A percentile compares a stretch with the other conserved stretches of the same genome.
Evolutionary conservation across 1,140 invertebrate species (phyloP).

Genomic region (Brachionus plicatilis): DNA sequence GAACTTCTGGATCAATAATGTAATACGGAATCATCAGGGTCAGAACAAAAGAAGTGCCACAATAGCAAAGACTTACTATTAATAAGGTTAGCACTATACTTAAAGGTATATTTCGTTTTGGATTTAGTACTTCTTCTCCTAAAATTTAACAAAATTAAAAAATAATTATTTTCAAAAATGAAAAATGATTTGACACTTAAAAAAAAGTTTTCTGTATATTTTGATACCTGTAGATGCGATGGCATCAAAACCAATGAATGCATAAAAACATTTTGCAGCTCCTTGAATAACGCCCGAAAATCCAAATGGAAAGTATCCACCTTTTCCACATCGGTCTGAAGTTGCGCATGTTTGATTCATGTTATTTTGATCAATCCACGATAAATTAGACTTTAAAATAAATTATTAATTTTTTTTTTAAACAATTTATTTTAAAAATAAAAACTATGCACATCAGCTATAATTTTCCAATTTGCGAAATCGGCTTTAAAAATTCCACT

Average conservation of each 20-base stretch:
- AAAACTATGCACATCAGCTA: conserved; percentile 44
- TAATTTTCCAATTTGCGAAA: conserved; percentile 54
- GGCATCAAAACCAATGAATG: conserved; percentile 28
- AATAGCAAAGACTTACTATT: conserved; percentile 46
- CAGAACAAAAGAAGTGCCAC: conserved; percentile 44
- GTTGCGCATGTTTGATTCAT: not conserved
- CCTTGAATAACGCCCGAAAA: not conserved
- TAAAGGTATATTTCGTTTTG: conserved; percentile 45
- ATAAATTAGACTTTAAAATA: not conserved
- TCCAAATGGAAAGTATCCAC: conserved; percentile 35
- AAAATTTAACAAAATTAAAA: conserved; percentile 13
- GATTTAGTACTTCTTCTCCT: conserved; percentile 44
- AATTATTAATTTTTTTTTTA: no score
- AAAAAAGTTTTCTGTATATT: not conserved
- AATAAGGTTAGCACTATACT: conserved; percentile 45
- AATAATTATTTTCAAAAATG: not conserved
- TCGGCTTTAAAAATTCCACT: conserved; percentile 54
- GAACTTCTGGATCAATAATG: conserved; percentile 74
- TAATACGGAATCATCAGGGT: conserved; percentile 68
- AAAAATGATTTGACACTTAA: no score
- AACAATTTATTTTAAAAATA: no score
- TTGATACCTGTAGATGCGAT: conserved; percentile 28
- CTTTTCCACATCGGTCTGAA: conserved; percentile 2
- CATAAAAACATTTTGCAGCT: conserved; percentile 37
- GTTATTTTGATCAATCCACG: not conserved